Conservation (phyloP, 1,140 invertebrate species). For the Aphidius gifuensis region DNA sequence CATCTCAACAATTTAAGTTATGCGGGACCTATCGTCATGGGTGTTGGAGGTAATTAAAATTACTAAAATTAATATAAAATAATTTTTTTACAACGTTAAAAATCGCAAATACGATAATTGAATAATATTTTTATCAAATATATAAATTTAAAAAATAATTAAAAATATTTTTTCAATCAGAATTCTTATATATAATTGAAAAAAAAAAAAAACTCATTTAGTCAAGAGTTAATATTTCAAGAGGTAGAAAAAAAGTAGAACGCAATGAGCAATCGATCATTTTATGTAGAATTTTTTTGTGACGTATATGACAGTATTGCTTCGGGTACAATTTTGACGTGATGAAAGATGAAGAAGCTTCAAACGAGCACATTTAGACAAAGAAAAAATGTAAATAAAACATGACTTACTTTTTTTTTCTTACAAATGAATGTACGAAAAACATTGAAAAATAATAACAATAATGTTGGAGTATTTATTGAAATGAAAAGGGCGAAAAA, state of each 20-base stretch:
- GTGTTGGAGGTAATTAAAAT: constrained; percentile 71
- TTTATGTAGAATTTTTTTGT: not conserved
- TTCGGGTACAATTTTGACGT: not conserved
- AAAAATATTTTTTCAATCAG: no score
- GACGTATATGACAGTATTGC: no score
- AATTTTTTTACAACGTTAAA: constrained; percentile 2
- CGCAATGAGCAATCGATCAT: constrained; percentile 19
- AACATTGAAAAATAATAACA: no score
- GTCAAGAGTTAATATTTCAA: not conserved
- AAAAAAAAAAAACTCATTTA: not conserved
- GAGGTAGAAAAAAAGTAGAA: constrained; percentile 16
- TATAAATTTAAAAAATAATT: no score
- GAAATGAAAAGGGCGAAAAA: not conserved
- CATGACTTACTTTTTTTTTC: no score
- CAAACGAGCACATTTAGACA: no score
- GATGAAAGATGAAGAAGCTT: not conserved
- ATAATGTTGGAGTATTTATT: no score
- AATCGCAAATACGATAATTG: no score
- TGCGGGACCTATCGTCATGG: constrained; percentile 90
- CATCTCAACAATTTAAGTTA: constrained; percentile 88
- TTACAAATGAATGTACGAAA: no score
- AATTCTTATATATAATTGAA: no score
- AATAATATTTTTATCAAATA: no score
- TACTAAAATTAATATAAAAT: constrained; percentile 8
- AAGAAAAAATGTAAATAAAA: not conserved